Evolutionary conservation across 2,797 vertebrate genomes (phyloP), one percentile per base, ranked within the genome.

Genomic region (Lycodopsis pacificus): DNA sequence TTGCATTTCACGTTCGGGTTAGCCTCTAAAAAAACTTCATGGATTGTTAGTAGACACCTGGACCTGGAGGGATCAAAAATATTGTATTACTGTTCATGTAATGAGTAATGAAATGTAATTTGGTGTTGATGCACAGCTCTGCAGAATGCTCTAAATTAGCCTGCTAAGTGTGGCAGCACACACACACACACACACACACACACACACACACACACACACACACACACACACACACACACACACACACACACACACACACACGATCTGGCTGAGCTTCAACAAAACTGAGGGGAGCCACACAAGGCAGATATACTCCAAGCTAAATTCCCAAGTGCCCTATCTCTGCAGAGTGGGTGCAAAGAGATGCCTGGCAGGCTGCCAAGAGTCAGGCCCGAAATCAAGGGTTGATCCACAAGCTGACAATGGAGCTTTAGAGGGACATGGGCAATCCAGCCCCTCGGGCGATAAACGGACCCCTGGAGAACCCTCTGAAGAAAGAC

Each of bases 361-460:
- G 13, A 66, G 79, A 77, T 83, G 25, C 4, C n/a, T 65, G 66
- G 71, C 40, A 63, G 42, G 19, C 48, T 65, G 71, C 64, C 68
- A 84, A 65, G 40, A 73, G 22, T 22, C 38, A 42, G 34, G 46
- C 38, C 67, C 34, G 46, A 73, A 66, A 51, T 53, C 27, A 2
- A 36, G 17, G 32, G 68, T 25, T 81, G 69, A 82, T 68, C 65
- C 69, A 54, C 71, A 71, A 53, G 20, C 36, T 76, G 74, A 83
- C 76, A 71, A 66, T 67, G 36, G 46, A 67, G 49, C 61, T 73
- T 75, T 63, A 59, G 19, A 54, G 11, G 65, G 65, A 53, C 62
- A 49, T 36, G 57, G 48, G n/a, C 61, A 75, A 61, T 36, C 70
- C 38, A 65, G 65, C 5, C 73, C 19, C 54, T 64, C 0, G 1